phyloP scores from a whole-genome alignment of 2,888 invertebrate genomes.

The Macropis europaea region DNA sequence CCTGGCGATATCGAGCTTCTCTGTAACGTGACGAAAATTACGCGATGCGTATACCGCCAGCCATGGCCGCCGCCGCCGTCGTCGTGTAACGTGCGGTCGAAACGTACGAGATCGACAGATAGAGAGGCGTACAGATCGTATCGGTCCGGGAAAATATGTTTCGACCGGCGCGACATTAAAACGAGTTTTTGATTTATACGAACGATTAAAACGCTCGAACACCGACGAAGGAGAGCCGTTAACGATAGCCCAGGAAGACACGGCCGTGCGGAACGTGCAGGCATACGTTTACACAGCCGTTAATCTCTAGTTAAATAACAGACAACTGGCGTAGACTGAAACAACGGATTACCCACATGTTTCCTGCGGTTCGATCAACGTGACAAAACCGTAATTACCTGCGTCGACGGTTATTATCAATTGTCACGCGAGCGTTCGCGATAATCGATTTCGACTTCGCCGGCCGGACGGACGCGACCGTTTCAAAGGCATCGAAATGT shows the following conservation, averaged over 20 bases:
- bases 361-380: slow-evolving; percentile 60
- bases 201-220: not conserved
- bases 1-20: slow-evolving; percentile 93
- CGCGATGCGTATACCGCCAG: not conserved
- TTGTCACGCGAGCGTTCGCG: slow-evolving; percentile 61
- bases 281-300: slow-evolving; percentile 32
- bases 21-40: slow-evolving; percentile 80
- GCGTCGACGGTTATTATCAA: slow-evolving; percentile 66
- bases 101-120: not conserved
- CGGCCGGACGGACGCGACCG: slow-evolving; percentile 8
- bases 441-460: slow-evolving; percentile 64
- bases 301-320: slow-evolving; percentile 60
- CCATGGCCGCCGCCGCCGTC: too few relatives aligned
- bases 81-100: not conserved
- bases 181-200: slow-evolving; percentile 10
- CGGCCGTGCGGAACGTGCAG: not conserved
- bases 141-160: not conserved
- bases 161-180: not conserved
- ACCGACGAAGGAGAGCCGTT: not conserved
- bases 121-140: slow-evolving; percentile 6
- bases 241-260: slow-evolving; percentile 15
- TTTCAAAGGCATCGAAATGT: slow-evolving; percentile 38
- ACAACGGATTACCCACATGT: slow-evolving; percentile 59
- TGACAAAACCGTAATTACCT: slow-evolving; percentile 66
- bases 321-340: slow-evolving; percentile 53